These are phyloP conservation scores for Ischnus inquisitorius DNA, from an alignment of 2,888 invertebrate species.

Conservation along the genomic window DNA sequence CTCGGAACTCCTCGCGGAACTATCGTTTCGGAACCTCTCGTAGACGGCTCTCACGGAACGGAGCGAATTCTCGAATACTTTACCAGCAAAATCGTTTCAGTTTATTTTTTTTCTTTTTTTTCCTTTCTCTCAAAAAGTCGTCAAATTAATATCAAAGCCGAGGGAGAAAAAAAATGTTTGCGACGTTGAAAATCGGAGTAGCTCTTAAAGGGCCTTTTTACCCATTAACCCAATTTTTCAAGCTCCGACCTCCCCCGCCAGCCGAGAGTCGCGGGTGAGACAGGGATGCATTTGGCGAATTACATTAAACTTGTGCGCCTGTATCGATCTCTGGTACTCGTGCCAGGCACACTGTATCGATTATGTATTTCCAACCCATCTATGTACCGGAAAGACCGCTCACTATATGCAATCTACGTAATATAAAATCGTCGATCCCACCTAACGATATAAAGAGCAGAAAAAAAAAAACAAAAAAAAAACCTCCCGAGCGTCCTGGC, in stretches of 20 bases:
- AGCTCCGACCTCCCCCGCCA: background rate
- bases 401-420: slow-evolving; percentile 18
- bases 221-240: slow-evolving; percentile 56
- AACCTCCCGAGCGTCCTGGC: background rate
- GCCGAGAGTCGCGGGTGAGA: slow-evolving; percentile 5
- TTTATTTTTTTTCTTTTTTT: slow-evolving; percentile 10
- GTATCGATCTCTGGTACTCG: slow-evolving; percentile 67
- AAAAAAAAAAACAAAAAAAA: slow-evolving; percentile 30
- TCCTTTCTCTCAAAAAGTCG: slow-evolving; percentile 25
- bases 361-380: slow-evolving; percentile 61
- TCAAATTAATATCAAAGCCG: slow-evolving; percentile 2
- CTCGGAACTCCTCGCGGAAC: slow-evolving; percentile 16
- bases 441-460: slow-evolving; percentile 6
- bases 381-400: slow-evolving; percentile 29
- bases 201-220: slow-evolving; percentile 38
- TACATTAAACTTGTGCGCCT: slow-evolving; percentile 58
- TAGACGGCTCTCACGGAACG: background rate
- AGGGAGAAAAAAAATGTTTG: slow-evolving; percentile 3
- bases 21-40: slow-evolving; percentile 19
- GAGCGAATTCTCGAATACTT: slow-evolving; percentile 14
- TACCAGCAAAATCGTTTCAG: background rate
- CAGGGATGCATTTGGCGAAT: slow-evolving; percentile 64
- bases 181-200: slow-evolving; percentile 40
- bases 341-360: slow-evolving; percentile 69
- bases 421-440: slow-evolving; percentile 45